phyloP scores from a whole-genome alignment of 1,140 invertebrate genomes.

The Leptinotarsa defecta region DNA sequence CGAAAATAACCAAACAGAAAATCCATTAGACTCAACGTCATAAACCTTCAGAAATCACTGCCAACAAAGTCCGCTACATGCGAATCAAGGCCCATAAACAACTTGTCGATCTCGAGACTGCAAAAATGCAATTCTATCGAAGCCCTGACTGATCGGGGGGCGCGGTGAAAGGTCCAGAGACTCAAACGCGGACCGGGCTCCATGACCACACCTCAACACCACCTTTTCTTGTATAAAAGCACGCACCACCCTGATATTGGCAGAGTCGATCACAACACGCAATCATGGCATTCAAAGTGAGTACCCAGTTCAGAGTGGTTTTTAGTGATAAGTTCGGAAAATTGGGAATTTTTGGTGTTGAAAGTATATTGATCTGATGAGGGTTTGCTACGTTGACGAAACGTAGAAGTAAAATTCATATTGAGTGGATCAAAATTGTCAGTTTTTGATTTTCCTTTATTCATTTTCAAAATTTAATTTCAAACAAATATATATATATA shows the following conservation, averaged over 20 bases:
- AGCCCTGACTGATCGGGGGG: background rate
- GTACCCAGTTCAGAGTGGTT: constrained; percentile 13
- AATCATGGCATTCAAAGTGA: constrained; percentile 22
- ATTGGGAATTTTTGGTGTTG: background rate
- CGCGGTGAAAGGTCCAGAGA: background rate
- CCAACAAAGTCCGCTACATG: background rate
- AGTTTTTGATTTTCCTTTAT: no score
- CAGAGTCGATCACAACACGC: constrained; percentile 4
- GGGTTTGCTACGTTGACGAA: no score
- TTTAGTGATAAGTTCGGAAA: background rate
- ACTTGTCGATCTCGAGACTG: background rate
- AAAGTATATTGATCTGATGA: no score
- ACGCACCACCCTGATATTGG: background rate
- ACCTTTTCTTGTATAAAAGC: constrained; percentile 1
- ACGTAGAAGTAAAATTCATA: no score
- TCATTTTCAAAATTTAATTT: no score
- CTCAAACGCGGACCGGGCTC: background rate
- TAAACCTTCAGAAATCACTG: background rate
- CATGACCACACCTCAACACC: background rate
- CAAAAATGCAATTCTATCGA: background rate
- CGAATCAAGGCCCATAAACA: background rate
- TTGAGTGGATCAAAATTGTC: no score
- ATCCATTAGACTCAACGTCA: no score
- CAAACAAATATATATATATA: no score
- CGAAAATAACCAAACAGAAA: no score